Evolutionary conservation across 1,140 invertebrate genomes (phyloP), one percentile per base, ranked within the genome.

Genomic region (Drosophila tropicalis): DNA sequence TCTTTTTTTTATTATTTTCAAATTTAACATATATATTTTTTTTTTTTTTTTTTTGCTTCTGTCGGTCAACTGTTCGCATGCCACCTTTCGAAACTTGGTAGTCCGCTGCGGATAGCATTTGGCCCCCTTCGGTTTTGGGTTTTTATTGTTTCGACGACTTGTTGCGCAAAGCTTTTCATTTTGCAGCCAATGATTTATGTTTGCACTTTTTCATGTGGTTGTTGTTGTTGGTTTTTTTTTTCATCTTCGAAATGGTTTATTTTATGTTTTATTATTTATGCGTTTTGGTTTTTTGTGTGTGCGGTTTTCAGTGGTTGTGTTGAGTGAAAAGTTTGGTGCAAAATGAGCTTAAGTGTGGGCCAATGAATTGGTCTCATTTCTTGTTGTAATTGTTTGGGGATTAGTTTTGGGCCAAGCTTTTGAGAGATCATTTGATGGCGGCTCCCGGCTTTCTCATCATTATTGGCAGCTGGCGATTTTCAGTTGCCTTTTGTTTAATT

Each of bases 91-190:
- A 34, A 57, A 47, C 66, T 7, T 40, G 40, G 3, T 65, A 5
- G 56, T 34, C 6, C 22, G 36, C 36, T 39, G 36, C 36, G 36
- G 36, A 39, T 12, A 12, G 36, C 36, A 39, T 39, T 39, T 13
- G 36, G 36, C 12, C 39, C 41, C 65, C 56, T 39, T 32, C 51
- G 3, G 36, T 36, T 41, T 51, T 32, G 44, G 44, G 40, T 62
- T 86, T 84, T 87, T 86, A 86, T 86, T 86, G 83, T 86, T 86
- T 87, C 76, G 58, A 79, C 76, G 84, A 86, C 83, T 87, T 86
- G 83, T 86, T 86, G 83, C 83, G 76, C 83, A 79, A 70, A 83
- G 83, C 84, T 86, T 87, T 86, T 89, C 84, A 83, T 89, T 86
- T 86, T 79, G 62, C 76, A 71, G 79, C 72, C 79, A 80, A 86